Evolutionary conservation across 2,888 invertebrate species (phyloP).

Genomic region (Ormyrus rosae): DNA sequence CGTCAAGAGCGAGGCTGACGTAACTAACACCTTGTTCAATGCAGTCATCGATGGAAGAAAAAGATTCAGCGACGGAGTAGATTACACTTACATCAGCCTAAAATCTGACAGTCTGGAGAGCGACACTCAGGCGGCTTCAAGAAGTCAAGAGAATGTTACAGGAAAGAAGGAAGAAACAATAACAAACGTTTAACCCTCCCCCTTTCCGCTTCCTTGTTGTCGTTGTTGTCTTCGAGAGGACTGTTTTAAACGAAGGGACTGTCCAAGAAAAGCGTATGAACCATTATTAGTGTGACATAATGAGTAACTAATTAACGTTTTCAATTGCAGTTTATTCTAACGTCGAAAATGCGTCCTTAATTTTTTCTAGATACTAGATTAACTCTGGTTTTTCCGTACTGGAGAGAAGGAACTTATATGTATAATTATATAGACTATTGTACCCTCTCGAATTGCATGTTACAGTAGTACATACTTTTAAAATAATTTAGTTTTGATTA

Average conservation of each 20-base stretch:
- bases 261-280: constrained; percentile 62
- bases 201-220: constrained; percentile 2
- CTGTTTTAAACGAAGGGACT: neutral
- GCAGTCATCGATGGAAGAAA: constrained; percentile 5
- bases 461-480: too few species aligned
- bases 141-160: neutral
- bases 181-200: neutral
- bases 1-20: constrained; percentile 33
- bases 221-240: constrained; percentile 10
- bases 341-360: constrained; percentile 4
- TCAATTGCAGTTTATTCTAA: constrained; percentile 49
- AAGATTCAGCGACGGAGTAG: constrained; percentile 17
- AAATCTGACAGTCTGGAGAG: constrained; percentile 51
- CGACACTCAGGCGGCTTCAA: neutral
- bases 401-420: neutral
- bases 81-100: constrained; percentile 48
- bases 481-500: neutral
- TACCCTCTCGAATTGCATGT: too few species aligned
- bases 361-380: constrained; percentile 28
- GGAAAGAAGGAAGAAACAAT: constrained; percentile 27
- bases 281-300: constrained; percentile 60
- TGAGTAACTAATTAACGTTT: constrained; percentile 44
- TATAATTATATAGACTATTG: neutral
- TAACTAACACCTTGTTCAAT: constrained; percentile 18
- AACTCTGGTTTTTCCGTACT: constrained; percentile 5